Percentiles rank a stretch among this genome's conserved stretches.
Evolutionary conservation across 2,797 vertebrate species (phyloP).

Genomic region (Girardinus metallicus): DNA sequence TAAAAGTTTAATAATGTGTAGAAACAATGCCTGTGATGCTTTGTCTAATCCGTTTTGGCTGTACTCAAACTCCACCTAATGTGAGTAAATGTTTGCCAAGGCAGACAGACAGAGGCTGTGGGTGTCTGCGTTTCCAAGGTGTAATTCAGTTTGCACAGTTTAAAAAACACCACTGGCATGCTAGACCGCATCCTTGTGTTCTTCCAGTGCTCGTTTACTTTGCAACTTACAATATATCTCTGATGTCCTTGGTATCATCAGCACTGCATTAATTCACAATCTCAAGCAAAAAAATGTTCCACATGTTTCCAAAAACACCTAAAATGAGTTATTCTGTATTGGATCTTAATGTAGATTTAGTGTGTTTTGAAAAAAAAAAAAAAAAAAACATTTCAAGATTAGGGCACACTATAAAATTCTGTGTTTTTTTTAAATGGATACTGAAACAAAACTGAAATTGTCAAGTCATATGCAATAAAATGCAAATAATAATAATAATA

Average conservation of each 20-base stretch:
- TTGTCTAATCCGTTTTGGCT: conserved; percentile 71
- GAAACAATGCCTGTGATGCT: conserved; percentile 78
- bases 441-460: no score
- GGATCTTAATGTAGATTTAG: neutral
- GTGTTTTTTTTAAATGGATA: no score
- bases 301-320: neutral
- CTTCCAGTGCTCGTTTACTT: neutral
- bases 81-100: conserved; percentile 55
- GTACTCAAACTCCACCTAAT: conserved; percentile 63
- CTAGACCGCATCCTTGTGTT: neutral
- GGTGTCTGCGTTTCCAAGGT: conserved; percentile 6
- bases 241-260: neutral
- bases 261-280: neutral
- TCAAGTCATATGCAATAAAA: neutral
- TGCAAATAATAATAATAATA: neutral
- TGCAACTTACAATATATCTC: neutral
- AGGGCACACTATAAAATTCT: no score
- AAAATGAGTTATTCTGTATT: neutral
- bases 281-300: neutral
- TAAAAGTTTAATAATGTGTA: conserved; percentile 82
- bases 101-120: conserved; percentile 10
- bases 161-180: conserved; percentile 2
- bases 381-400: neutral
- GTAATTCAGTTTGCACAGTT: conserved; percentile 10
- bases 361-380: neutral